Percentiles rank a stretch among this genome's conserved stretches.
These are phyloP conservation scores for Alcis repandata DNA, from an alignment of 2,888 invertebrate species.

Conservation along the genomic window DNA sequence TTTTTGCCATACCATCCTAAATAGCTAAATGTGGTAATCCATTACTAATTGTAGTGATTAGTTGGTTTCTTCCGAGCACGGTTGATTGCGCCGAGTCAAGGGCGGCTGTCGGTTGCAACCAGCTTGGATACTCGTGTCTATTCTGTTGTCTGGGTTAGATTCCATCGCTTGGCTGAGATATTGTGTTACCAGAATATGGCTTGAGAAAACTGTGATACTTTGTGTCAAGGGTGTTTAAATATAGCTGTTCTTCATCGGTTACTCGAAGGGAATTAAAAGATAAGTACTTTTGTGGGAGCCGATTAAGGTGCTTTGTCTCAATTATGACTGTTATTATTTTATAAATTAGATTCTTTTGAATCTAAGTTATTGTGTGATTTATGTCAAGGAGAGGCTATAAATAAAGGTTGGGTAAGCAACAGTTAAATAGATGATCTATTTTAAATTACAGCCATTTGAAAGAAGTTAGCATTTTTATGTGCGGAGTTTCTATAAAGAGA, in stretches of 20 bases:
- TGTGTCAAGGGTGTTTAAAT: slow-evolving; percentile 26
- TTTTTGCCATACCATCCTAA: slow-evolving; percentile 28
- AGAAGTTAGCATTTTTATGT: background rate
- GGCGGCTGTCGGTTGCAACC: slow-evolving; percentile 49
- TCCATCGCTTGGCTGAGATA: slow-evolving; percentile 38
- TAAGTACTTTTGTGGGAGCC: background rate
- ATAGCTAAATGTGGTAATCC: slow-evolving; percentile 51
- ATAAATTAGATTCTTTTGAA: background rate
- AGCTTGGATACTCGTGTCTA: background rate
- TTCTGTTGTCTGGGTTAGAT: slow-evolving; percentile 17
- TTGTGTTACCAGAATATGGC: slow-evolving; percentile 21
- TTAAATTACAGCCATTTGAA: slow-evolving; percentile 9
- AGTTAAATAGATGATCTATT: slow-evolving; percentile 5
- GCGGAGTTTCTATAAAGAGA: background rate
- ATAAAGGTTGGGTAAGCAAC: background rate
- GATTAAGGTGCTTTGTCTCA: background rate
- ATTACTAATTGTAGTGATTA: slow-evolving; percentile 71
- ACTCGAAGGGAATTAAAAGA: background rate
- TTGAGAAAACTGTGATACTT: slow-evolving; percentile 25
- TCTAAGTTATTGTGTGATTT: background rate
- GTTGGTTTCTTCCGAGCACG: slow-evolving; percentile 64
- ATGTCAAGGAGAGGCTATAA: slow-evolving; percentile 1
- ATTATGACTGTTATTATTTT: too few species aligned
- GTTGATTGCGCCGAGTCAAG: slow-evolving; percentile 64
- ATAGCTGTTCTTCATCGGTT: background rate